Evolutionary conservation across 2,797 vertebrate genomes (phyloP), one percentile per base, ranked within the genome.

Genomic region (Ceryle rudis): DNA sequence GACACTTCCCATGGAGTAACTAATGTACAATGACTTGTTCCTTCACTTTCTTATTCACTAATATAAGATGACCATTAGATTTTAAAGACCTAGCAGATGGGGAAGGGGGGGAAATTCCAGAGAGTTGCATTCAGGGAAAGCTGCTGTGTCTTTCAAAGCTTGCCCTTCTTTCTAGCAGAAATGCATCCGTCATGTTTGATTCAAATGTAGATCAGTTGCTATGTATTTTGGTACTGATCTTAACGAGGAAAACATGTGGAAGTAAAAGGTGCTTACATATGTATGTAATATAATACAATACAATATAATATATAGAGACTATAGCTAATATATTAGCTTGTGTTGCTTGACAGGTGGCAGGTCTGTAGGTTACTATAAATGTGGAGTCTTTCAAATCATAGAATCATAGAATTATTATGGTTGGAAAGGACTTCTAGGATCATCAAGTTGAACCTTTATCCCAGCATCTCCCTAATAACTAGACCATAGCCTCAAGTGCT

Each of bases 1-100:
- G 39, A 61, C 93, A 88, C 87, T 94, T 97, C 94, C 95, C 65
- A 61, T 91, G 90, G 95, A 95, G 95, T 82, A 95, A 94, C 93
- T 96, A 95, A 95, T 95, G 87, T 93, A 95, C 87, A 93, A 91
- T 95, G 90, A 91, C 93, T 92, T 88, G 60, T 64, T 83, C 85
- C 85, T 86, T 74, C 91, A 16, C 93, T 93, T 95, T 49, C 87
- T 95, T 83, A 46, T 67, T 93, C 75, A 87, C 85, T 78, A 73
- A 81, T 88, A 61, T 9, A 71, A 78, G 93, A 81, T 96, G 94
- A 94, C 91, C 93, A 94, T 93, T 95, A 87, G 89, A 64, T 86
- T 87, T 94, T 95, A 93, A 95, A 97, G 89, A 78, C 81, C 65
- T 82, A 92, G 75, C 75, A 94, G 94, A 95, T 91, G 89, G 85